A percentile compares a stretch with the other conserved stretches of the same genome.
Evolutionary conservation across 2,888 invertebrate genomes (phyloP).

Genomic region (Nasonovia ribisnigri): DNA sequence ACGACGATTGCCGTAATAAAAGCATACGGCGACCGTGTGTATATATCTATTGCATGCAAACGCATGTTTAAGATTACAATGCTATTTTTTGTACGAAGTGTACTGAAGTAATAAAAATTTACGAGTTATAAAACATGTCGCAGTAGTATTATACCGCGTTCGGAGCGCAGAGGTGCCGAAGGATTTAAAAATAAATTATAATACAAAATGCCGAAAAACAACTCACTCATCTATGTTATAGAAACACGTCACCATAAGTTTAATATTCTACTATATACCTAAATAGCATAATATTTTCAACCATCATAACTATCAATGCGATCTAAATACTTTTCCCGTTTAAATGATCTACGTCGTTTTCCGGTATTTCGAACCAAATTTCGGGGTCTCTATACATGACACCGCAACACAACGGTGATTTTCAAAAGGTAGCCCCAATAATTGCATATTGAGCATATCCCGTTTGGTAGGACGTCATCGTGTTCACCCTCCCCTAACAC

Average conservation of each 20-base stretch:
- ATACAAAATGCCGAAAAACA: background rate
- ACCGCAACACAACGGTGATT: background rate
- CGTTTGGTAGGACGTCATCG: background rate
- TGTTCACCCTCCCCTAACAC: background rate
- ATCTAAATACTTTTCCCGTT: background rate
- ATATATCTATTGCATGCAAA: background rate
- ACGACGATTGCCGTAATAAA: background rate
- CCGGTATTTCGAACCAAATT: background rate
- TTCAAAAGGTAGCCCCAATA: background rate
- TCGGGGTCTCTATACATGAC: background rate
- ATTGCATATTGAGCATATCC: background rate
- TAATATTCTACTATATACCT: background rate
- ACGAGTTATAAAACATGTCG: background rate
- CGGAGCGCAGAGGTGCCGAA: background rate
- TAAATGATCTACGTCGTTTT: background rate
- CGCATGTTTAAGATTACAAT: constrained; percentile 1
- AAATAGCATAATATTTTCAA: background rate
- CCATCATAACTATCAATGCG: background rate
- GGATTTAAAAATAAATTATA: background rate
- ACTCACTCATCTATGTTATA: background rate
- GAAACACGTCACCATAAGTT: background rate
- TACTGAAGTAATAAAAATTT: background rate
- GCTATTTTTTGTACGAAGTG: background rate
- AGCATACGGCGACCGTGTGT: background rate
- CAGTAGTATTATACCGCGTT: background rate